Evolutionary conservation across 2,888 invertebrate species (phyloP).

Genomic region (Brachylomia viminalis): DNA sequence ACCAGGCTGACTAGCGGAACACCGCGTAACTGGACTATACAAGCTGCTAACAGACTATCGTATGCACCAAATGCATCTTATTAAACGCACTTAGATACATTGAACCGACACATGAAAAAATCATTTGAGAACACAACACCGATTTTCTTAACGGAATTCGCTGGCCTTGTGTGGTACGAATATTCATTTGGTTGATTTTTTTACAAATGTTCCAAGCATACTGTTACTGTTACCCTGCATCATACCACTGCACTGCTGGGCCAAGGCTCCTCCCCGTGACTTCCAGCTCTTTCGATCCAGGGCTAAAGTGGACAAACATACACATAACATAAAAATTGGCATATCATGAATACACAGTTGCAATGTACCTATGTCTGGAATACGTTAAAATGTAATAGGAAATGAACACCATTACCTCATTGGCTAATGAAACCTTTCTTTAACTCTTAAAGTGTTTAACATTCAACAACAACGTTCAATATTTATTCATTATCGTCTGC

Average conservation of each 20-base stretch:
- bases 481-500: too few relatives aligned
- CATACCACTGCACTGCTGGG: too few relatives aligned
- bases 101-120: background rate
- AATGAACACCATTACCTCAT: constrained; percentile 8
- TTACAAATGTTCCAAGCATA: background rate
- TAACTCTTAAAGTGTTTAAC: background rate
- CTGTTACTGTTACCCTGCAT: too few relatives aligned
- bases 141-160: constrained; percentile 12
- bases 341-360: constrained; percentile 8
- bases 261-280: too few relatives aligned
- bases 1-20: constrained; percentile 85
- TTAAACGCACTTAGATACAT: constrained; percentile 22
- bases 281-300: too few relatives aligned
- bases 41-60: constrained; percentile 55
- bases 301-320: too few relatives aligned
- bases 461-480: background rate
- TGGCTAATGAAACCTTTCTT: background rate
- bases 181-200: constrained; percentile 13
- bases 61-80: constrained; percentile 50
- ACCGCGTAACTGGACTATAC: constrained; percentile 78
- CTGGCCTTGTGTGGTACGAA: background rate
- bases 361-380: background rate
- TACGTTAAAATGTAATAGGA: background rate
- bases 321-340: background rate
- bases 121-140: background rate